Evolutionary conservation across 2,888 invertebrate species (phyloP), one percentile per base, ranked within the genome.

Genomic region (Fragum sueziense): DNA sequence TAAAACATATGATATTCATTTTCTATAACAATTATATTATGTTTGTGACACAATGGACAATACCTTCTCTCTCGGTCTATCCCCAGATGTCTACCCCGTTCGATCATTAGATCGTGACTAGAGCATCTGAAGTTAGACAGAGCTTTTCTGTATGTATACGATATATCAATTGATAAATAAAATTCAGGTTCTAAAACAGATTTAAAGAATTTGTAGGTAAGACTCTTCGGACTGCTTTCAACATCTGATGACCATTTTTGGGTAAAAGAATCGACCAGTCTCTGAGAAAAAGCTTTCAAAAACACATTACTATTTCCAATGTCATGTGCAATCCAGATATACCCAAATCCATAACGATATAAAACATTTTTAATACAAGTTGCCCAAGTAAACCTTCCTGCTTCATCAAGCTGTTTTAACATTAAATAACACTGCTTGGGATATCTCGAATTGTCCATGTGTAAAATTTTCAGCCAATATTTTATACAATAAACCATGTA

Each of bases 401-500:
- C 72, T 25, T 61, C 61, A 41, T 65, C 68, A 25, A 74, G 33
- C 27, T 20, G 27, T 52, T 27, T 54, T 70, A 76, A 70, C 65
- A 70, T 70, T 20, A 29, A 27, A 70, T 76, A 65, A 33, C 70
- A 76, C 9, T 61, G 61, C 59, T 54, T 76, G 11, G 76, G 76
- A 31, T 76, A 76, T 33, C 76, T 29, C 20, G 25, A 27, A 34
- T 37, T 62, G 25, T 47, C 34, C 70, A 76, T 76, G 17, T 47
- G 61, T n/a, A 65, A 25, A 25, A 76, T 29, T 62, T 70, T 76
- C 25, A 76, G 51, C 76, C 76, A 70, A 34, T 62, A 76, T 34
- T 62, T 76, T 20, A 76, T 62, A 37, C 22, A 52, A 20, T 34
- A 27, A 41, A 31, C 9, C 62, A 70, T 62, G 33, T 62, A 76